A percentile compares a stretch with the other conserved stretches of the same genome.
Conservation (phyloP, 92 coral and sea anemone genomes). For the Epizoanthus rinbou region DNA sequence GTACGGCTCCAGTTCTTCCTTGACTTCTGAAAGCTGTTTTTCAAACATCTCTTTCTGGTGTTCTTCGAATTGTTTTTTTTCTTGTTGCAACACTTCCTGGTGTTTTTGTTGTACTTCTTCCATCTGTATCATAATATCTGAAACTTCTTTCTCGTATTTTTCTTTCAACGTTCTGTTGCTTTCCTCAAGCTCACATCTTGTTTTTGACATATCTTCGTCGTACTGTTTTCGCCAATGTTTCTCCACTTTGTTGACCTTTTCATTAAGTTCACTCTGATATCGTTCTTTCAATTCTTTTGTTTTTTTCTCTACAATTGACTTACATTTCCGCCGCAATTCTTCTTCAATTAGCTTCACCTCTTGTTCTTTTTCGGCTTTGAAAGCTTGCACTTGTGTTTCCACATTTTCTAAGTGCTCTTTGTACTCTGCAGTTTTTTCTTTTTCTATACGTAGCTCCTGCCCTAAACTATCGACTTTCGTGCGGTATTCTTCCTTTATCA, state of each 20-base stretch:
- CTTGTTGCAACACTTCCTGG: constrained; percentile 78
- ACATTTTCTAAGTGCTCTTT: constrained; percentile 76
- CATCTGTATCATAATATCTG: constrained; percentile 89
- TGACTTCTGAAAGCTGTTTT: constrained; percentile 80
- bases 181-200: constrained; percentile 86
- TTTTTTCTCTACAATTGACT: constrained; percentile 76
- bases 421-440: constrained; percentile 73
- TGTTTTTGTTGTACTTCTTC: constrained; percentile 91
- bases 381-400: constrained; percentile 84
- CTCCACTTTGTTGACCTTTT: constrained; percentile 87
- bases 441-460: constrained; percentile 79
- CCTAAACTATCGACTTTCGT: constrained; percentile 79
- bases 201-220: constrained; percentile 83
- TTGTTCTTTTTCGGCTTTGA: constrained; percentile 81
- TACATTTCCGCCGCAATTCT: constrained; percentile 84
- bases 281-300: constrained; percentile 87
- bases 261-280: constrained; percentile 91
- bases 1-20: constrained; percentile 81
- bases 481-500: constrained; percentile 86
- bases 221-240: constrained; percentile 78
- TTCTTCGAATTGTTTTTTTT: constrained; percentile 75
- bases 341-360: constrained; percentile 84
- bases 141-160: constrained; percentile 86
- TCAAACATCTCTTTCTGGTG: constrained; percentile 83
- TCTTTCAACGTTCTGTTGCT: constrained; percentile 87